Evolutionary conservation across 2,888 invertebrate species (phyloP), one percentile per base, ranked within the genome.

Genomic region (Apamea anceps): DNA sequence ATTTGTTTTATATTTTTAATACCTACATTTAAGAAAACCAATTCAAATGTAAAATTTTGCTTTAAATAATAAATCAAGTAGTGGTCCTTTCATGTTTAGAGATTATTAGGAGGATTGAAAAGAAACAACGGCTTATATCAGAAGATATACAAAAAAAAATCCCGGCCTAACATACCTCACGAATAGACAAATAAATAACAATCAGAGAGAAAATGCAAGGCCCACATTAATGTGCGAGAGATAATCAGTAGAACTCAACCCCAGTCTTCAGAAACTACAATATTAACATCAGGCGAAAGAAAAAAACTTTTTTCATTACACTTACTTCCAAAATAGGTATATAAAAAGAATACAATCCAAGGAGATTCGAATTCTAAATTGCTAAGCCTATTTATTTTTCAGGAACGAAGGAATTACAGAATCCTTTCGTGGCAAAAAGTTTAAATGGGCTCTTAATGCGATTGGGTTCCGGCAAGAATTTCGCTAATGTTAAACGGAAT

Each of bases 381-480:
- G 91, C 91, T 90, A 89, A 92, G 92, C 92, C 93, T 93, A 93
- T 93, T 93, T 94, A 93, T 94, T 94, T 95, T 94, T 93, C 91
- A 91, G 90, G 84, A 87, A 89, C 88, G 91, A 90, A 90, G 91
- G 93, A 95, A 94, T 95, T 94, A 93, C 91, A 91, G 92, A 95
- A 95, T 94, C 94, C 94, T 95, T 94, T 94, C 93, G 93, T 90
- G 92, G 94, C 92, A 93, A 93, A 94, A 96, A 96, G 93, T 95
- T 96, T 94, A 95, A 96, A 96, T 95, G 94, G 94, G 91, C 93
- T 93, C 94, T 94, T 96, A 96, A 96, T 96, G 93, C 95, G 95
- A 96, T 96, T 95, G 94, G 94, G 95, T 95, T 94, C 93, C 91
- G 91, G 92, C 92, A 95, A 95, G 95, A 95, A 96, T 96, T 95